These are phyloP conservation scores for Heliconius ethilla DNA, from an alignment of 2,888 invertebrate species.

Conservation along the genomic window DNA sequence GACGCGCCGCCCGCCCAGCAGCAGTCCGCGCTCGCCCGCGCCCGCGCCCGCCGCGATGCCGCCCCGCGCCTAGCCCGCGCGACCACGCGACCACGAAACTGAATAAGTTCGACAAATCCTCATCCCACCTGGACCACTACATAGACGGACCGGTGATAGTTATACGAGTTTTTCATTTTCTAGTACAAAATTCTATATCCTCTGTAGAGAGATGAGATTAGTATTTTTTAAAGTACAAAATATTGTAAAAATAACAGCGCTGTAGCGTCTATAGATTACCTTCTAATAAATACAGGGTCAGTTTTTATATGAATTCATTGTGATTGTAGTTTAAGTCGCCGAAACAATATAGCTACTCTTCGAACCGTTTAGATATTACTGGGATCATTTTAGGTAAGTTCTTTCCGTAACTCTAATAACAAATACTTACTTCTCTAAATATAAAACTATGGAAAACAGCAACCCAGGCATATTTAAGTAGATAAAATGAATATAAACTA, in stretches of 20 bases:
- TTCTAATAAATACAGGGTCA: constrained; percentile 81
- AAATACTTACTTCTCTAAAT: not conserved
- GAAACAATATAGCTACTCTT: constrained; percentile 68
- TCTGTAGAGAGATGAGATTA: constrained; percentile 66
- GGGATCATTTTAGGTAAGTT: constrained; percentile 74
- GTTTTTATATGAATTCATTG: constrained; percentile 82
- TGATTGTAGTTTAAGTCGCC: constrained; percentile 81
- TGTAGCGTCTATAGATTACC: constrained; percentile 75
- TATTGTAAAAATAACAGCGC: constrained; percentile 74
- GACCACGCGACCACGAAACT: constrained; percentile 71
- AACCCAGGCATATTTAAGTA: not conserved
- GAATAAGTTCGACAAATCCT: constrained; percentile 82
- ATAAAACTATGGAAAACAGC: not conserved
- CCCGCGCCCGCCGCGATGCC: constrained; percentile 55
- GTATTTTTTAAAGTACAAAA: constrained; percentile 81
- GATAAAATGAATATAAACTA: not conserved
- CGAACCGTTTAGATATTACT: constrained; percentile 73
- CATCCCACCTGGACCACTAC: constrained; percentile 81
- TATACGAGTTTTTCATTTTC: constrained; percentile 52
- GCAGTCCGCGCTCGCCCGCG: constrained; percentile 60
- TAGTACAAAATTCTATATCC: constrained; percentile 80
- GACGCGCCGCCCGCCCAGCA: constrained; percentile 75
- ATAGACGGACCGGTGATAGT: constrained; percentile 64
- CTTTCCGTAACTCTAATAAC: constrained; percentile 33
- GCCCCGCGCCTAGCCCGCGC: constrained; percentile 62